Base-by-base conservation (phyloP, 2,113 vertebrate species). In the Cichladusa arquata region DNA sequence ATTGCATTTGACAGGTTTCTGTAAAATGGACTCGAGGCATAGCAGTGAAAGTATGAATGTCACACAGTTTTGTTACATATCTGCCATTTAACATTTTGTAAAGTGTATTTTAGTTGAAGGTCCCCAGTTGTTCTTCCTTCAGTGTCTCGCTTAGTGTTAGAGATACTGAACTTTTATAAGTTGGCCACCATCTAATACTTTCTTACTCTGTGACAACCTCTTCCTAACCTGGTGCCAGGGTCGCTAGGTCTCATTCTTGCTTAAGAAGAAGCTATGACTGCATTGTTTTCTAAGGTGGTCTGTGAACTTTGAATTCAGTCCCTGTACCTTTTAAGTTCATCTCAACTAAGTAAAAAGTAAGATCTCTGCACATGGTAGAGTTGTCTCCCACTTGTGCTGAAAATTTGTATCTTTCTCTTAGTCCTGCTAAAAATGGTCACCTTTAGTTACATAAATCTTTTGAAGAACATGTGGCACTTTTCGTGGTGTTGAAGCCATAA, bases 1-100 rank as follows among this genome's bases (percentile, higher is more conserved):
- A 98, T 97, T 92, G 86, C 81, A 88, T 97, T 88, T 97, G 97
- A 98, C 97, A 96, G 97, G 66, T 97, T 97, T 79, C 93, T 88
- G 90, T 97, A 92, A 95, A 97, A 95, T 72, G 81, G 81, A 96
- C 90, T 95, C 29, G 18, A 96, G 96, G 92, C 96, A 97, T 24
- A 96, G 84, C 90, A 93, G 73, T 6, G 20, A 47, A 96, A 97
- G 93, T 95, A 96, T 95, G 93, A 97, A 96, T 96, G 96, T 97
- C 96, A 95, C 88, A 95, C 94, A 72, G 71, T 93, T 96, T 91
- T 93, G 70, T 95, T 95, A 81, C 71, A 17, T 83, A 88, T 91
- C 84, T 95, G 93, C 91, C 71, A n/a, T 94, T 96, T 97, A 94
- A 71, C 44, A 36, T 91, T 91, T 69, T 78, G 33, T 83, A 57